Percentiles rank a stretch among this genome's conserved stretches.
phyloP scores from a whole-genome alignment of 1,140 invertebrate species.

The Popillia japonica region DNA sequence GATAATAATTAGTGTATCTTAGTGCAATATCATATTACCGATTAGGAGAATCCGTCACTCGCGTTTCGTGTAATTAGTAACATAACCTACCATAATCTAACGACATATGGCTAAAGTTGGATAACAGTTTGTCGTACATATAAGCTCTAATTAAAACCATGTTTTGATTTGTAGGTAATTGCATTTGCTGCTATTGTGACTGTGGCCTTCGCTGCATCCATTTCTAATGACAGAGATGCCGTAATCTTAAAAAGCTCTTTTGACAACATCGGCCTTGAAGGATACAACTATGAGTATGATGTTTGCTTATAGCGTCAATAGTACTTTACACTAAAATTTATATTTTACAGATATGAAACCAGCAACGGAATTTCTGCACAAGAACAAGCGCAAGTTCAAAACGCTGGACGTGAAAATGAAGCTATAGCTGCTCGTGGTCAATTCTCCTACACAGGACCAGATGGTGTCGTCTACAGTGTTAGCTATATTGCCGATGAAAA shows the following conservation, averaged over 20 bases:
- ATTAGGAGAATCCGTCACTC: neutral
- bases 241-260: constrained; percentile 57
- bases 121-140: no score
- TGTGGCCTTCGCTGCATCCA: constrained; percentile 56
- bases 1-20: neutral
- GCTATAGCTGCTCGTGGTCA: constrained; percentile 68
- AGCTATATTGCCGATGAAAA: constrained; percentile 81
- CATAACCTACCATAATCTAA: no score
- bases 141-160: neutral
- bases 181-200: constrained; percentile 57
- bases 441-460: constrained; percentile 69
- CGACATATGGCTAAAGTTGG: no score
- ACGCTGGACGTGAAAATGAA: constrained; percentile 69
- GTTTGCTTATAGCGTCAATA: neutral
- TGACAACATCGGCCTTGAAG: constrained; percentile 61
- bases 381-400: constrained; percentile 67
- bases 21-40: neutral
- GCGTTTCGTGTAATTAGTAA: neutral
- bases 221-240: constrained; percentile 53
- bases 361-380: constrained; percentile 67
- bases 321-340: constrained; percentile 32
- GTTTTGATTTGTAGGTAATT: constrained; percentile 50
- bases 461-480: constrained; percentile 73
- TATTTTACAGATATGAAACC: constrained; percentile 64
- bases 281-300: constrained; percentile 64